Conservation (phyloP, 1,140 invertebrate species). For the Drosophila ambigua region DNA sequence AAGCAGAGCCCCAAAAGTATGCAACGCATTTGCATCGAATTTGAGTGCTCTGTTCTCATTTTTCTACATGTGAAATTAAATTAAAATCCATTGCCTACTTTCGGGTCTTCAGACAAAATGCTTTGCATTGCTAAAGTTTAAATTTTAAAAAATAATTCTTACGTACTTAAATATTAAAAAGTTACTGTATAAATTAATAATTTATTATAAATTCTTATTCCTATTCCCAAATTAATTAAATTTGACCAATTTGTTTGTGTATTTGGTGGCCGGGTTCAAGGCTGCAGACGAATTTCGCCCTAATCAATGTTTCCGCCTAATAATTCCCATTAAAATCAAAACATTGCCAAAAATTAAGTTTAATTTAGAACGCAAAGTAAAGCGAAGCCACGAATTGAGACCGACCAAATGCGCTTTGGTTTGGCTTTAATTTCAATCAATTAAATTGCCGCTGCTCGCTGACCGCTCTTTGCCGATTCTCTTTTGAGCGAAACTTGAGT, state of each 20-base stretch:
- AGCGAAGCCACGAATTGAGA: slow-evolving; percentile 24
- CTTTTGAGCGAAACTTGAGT: slow-evolving; percentile 4
- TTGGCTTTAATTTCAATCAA: slow-evolving; percentile 23
- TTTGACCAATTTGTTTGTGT: no score
- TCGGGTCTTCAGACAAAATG: neutral
- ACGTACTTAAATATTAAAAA: no score
- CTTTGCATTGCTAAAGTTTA: neutral
- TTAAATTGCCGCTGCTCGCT: slow-evolving; percentile 55
- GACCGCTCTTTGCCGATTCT: neutral
- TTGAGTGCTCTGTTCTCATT: no score
- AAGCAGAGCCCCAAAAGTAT: no score
- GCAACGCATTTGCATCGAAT: no score
- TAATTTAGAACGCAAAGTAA: slow-evolving; percentile 22
- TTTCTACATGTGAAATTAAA: no score
- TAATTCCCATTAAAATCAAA: slow-evolving; percentile 12
- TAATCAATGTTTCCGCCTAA: slow-evolving; percentile 8
- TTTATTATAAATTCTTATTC: neutral
- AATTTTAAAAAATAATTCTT: neutral
- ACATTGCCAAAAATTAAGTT: slow-evolving; percentile 43
- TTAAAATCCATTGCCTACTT: no score
- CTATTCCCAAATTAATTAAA: no score
- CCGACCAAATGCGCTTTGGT: slow-evolving; percentile 29
- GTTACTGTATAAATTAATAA: neutral
- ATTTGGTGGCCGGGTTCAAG: slow-evolving; percentile 1
- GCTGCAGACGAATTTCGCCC: slow-evolving; percentile 6